Base-by-base conservation (phyloP, 2,113 vertebrate genomes). In the Notechis scutatus region DNA sequence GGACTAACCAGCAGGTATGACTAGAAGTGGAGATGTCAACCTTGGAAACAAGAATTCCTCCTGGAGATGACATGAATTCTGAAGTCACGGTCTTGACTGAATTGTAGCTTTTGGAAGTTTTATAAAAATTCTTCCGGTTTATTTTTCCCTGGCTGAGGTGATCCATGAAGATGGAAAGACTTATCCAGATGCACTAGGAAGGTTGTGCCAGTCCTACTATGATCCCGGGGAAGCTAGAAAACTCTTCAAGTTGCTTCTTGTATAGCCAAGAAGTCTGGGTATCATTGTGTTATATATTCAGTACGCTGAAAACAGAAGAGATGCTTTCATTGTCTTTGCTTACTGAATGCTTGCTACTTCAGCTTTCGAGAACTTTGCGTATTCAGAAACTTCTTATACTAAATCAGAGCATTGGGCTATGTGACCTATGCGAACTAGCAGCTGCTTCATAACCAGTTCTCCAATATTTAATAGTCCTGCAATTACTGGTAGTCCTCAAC, bases 1-100 rank as follows among this genome's bases (percentile, higher is more conserved):
- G 98, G 95, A 98, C 98, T 94, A 99, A 99, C 97, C 98, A 99
- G 91, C 98, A 99, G 99, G 99, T 99, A 99, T 97, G 98, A 98
- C 98, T 99, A 99, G 98, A 98, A 96, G 96, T 99, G 98, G 98
- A 98, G 97, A 98, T 98, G 98, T 98, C 97, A 96, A 98, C 98
- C 95, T 96, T 97, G 97, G 98, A 98, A 96, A 97, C 97, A 91
- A 97, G 94, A 93, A 94, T 96, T 54, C 94, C 59, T 39, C 95
- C 96, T 96, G 96, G 98, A 96, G 97, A 97, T 96, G 98, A 98
- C 96, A 96, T 98, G 97, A 97, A 94, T 97, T 98, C 98, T 8
- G 98, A 98, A 97, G 95, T 98, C 93, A 98, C 97, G 0, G 97
- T 98, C 95, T 96, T 98, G 97, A 98, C 98, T 98, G 96, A 98